Conservation (phyloP, 2,113 vertebrate species). For the Chlamydotis undulata region DNA sequence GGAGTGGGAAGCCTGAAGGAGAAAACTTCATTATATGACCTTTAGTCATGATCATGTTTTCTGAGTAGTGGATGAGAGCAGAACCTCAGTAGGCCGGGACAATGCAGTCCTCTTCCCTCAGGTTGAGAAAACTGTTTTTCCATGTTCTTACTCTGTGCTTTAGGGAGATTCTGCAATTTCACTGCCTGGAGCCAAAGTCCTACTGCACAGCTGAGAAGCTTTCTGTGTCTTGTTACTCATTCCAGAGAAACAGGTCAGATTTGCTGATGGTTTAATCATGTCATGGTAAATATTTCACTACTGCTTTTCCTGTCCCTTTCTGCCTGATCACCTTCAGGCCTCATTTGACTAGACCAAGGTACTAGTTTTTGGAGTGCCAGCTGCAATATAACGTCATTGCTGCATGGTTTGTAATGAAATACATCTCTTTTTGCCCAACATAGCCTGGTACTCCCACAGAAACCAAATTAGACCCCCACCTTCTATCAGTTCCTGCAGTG, state of each 20-base stretch:
- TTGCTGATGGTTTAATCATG: conserved; percentile 35
- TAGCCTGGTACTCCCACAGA: not conserved
- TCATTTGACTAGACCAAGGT: not conserved
- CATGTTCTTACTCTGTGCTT: not conserved
- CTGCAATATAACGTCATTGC: not conserved
- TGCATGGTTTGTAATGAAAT: not conserved
- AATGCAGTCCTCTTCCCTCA: not conserved
- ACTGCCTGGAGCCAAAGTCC: not conserved
- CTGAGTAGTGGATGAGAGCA: not conserved
- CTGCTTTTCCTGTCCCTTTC: not conserved
- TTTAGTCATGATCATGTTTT: not conserved
- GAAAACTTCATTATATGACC: not conserved
- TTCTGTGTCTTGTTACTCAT: conserved; percentile 8
- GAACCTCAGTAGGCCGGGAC: not conserved
- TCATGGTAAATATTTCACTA: conserved; percentile 50
- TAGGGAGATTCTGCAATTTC: conserved; percentile 2
- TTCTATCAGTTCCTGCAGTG: not conserved
- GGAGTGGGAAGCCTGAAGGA: not conserved
- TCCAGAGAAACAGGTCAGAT: not conserved
- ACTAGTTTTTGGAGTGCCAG: not conserved
- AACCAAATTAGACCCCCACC: not conserved
- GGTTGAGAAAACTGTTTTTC: not conserved
- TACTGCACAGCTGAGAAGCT: not conserved
- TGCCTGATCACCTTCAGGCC: not conserved
- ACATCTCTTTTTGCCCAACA: not conserved